Evolutionary conservation across 2,888 invertebrate species (phyloP), one percentile per base, ranked within the genome.

Genomic region (Trilocha varians): DNA sequence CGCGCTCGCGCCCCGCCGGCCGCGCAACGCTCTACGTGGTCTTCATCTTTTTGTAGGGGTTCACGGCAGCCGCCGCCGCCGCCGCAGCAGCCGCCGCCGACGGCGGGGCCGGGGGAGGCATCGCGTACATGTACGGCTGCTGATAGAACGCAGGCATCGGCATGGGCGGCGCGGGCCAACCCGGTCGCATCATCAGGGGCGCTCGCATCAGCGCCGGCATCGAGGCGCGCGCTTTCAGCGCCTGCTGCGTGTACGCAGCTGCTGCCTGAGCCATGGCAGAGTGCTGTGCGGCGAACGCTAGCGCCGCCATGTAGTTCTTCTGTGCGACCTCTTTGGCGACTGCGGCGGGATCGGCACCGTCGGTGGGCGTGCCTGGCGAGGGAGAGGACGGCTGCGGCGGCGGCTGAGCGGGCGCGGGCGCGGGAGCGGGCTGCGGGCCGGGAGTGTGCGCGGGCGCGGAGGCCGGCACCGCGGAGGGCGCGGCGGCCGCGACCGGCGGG

Each of bases 41-140:
- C 87, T 95, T 95, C 91, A 95, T 92, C 87, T 95, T 95, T 86
- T 95, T 95, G 84, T 93, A 95, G 44, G 95, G 95, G 74, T 94
- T 94, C 70, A 93, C 88, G 38, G 78, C 78, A 46, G 78, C 75
- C 45, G 80, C 77, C 33, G 82, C 77, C 47, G 78, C 73, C 46
- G 78, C 75, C 43, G 82, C 78, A 42, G 80, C 73, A 65, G 78
- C 72, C 50, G 71, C 78, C 65, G 58, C 74, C 70, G 49, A 73
- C 63, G 64, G 83, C 65, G 62, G 76, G 72, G 73, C 71, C 59
- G 73, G 87, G 72, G 70, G 87, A 66, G 66, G 87, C 83, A 78
- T 77, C 70, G 76, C 80, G 74, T 80, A 86, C 85, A 83, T 78
- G 76, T 79, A 72, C 66, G 72, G 77, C 66, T 84, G 82, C 69